Evolutionary conservation across 2,888 invertebrate species (phyloP), one percentile per base, ranked within the genome.

Genomic region (Epinotia bilunana): DNA sequence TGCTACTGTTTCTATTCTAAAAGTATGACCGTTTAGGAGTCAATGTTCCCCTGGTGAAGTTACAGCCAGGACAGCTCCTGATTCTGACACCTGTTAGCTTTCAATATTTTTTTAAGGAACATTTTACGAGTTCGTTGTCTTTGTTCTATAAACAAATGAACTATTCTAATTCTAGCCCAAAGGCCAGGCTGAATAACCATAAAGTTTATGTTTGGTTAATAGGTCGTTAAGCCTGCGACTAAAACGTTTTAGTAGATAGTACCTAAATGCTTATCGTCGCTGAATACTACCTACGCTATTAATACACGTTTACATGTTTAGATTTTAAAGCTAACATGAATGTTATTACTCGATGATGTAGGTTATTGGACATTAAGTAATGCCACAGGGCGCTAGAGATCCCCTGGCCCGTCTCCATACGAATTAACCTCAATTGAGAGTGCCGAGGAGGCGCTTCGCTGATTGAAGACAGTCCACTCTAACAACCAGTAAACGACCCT

Each of bases 351-450:
- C 33, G 65, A 57, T 71, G 57, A 88, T 91, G 91, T 88, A 88
- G 86, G 86, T 90, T 90, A 92, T 92, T 92, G 91, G 89, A 90
- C 90, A 88, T 43, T 75, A 88, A 90, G 90, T 91, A 89, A 92
- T 91, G 90, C 90, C 88, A 89, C 87, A 90, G 89, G 91, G 91
- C 90, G 89, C 90, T 90, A 89, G 90, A 87, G 90, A 90, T 92
- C 91, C 77, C 90, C 89, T 91, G 89, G 88, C 86, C 90, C 88
- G 91, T 90, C 92, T 93, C 89, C 89, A 87, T 90, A 90, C 84
- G 87, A 94, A 93, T 94, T 94, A 93, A 94, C 93, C 93, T 92
- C 94, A 94, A 94, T 94, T 94, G 94, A 93, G 87, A 85, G 89
- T 85, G 86, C 85, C 88, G 89, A 90, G 90, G 84, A 92, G 92